phyloP scores from a whole-genome alignment of 2,888 invertebrate genomes.

The Lycia hirtaria region DNA sequence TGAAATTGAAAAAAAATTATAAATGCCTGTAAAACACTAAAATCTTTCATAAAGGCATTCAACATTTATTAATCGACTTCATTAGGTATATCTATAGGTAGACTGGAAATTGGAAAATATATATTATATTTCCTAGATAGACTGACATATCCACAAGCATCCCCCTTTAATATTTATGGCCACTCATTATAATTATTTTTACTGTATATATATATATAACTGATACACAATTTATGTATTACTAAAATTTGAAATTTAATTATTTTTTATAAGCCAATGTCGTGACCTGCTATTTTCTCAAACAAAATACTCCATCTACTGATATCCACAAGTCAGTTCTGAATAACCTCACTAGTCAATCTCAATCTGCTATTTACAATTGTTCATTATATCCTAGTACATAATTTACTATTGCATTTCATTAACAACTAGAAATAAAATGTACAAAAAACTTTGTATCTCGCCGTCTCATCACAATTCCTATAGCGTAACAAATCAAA shows the following conservation, averaged over 20 bases:
- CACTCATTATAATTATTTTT: slow-evolving; percentile 79
- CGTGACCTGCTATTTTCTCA: slow-evolving; percentile 54
- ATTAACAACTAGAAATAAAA: slow-evolving; percentile 77
- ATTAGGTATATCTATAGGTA: neutral
- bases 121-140: neutral
- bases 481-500: slow-evolving; percentile 59
- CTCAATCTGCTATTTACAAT: slow-evolving; percentile 78
- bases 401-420: slow-evolving; percentile 86
- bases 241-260: slow-evolving; percentile 54
- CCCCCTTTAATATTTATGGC: slow-evolving; percentile 71
- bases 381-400: slow-evolving; percentile 71
- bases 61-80: too few species aligned
- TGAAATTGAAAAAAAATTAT: too few species aligned
- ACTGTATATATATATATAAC: slow-evolving; percentile 64
- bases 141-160: slow-evolving; percentile 56
- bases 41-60: too few species aligned
- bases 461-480: slow-evolving; percentile 82
- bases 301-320: slow-evolving; percentile 46
- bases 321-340: slow-evolving; percentile 60
- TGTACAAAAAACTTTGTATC: slow-evolving; percentile 70
- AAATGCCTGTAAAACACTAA: too few species aligned
- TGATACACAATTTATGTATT: slow-evolving; percentile 64
- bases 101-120: slow-evolving; percentile 2
- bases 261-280: slow-evolving; percentile 51
- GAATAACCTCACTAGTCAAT: slow-evolving; percentile 56